Conservation (phyloP, 1,140 invertebrate species). For the Capitella teleta region DNA sequence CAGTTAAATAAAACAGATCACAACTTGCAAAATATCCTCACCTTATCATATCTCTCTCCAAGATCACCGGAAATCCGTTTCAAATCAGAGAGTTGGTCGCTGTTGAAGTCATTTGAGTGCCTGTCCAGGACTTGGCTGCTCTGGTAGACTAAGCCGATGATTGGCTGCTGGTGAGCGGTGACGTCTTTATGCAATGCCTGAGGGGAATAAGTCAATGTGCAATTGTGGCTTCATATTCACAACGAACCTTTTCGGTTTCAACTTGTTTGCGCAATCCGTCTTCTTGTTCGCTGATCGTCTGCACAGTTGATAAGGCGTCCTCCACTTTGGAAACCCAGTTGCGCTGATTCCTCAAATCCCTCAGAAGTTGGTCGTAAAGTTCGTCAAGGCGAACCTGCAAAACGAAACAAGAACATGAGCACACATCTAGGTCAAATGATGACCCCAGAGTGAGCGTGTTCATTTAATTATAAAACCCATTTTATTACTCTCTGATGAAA, state of each 20-base stretch:
- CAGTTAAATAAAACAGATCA: too few relatives aligned
- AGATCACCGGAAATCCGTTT: background rate
- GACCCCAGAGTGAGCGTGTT: too few relatives aligned
- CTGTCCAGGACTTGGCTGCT: constrained; percentile 61
- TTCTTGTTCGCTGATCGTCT: constrained; percentile 74
- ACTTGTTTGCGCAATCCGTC: constrained; percentile 82
- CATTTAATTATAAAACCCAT: too few relatives aligned
- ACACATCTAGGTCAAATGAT: too few relatives aligned
- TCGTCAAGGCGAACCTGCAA: constrained; percentile 81
- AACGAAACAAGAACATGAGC: background rate
- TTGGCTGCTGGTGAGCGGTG: constrained; percentile 69
- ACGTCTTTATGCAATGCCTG: constrained; percentile 84
- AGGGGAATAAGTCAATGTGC: background rate
- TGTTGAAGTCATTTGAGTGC: constrained; percentile 67
- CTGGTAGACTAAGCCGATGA: constrained; percentile 79
- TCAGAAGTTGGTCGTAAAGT: constrained; percentile 56
- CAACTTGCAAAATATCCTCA: too few relatives aligned
- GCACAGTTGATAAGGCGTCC: constrained; percentile 72
- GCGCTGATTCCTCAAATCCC: constrained; percentile 75
- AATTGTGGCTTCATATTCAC: background rate
- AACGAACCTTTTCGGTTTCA: constrained; percentile 44
- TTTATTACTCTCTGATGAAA: too few relatives aligned
- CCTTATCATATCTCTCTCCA: background rate
- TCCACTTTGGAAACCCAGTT: constrained; percentile 81
- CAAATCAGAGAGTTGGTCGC: constrained; percentile 73